Conservation (phyloP, 2,113 vertebrate species). For the Leptobrachium ailaonicum region DNA sequence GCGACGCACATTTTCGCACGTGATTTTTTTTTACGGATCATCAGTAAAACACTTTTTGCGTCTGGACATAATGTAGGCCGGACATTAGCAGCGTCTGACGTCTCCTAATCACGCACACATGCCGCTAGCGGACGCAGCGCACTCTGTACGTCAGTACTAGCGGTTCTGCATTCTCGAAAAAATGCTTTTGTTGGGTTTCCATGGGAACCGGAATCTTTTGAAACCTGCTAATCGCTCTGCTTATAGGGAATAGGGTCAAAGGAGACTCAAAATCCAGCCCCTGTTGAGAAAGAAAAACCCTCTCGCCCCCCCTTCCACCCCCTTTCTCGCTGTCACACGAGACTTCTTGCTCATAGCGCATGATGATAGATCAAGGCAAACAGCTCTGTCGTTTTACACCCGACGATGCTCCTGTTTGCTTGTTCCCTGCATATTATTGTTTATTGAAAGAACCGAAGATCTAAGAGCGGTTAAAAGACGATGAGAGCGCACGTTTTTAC, state of each 20-base stretch:
- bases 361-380: background rate
- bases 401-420: background rate
- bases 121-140: no score
- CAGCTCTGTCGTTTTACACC: background rate
- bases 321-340: background rate
- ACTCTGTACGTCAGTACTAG: no score
- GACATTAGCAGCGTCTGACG: no score
- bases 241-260: constrained; percentile 14
- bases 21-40: no score
- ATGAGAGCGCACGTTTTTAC: background rate
- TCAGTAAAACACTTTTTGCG: no score
- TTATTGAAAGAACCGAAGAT: background rate
- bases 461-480: no score
- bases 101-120: no score
- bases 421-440: background rate
- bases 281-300: constrained; percentile 13
- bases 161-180: no score
- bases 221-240: constrained; percentile 18
- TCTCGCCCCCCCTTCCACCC: background rate
- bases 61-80: no score
- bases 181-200: constrained; percentile 33
- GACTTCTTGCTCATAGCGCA: background rate
- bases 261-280: constrained; percentile 2
- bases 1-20: no score
- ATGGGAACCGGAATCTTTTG: constrained; percentile 43